Evolutionary conservation across 2,888 invertebrate species (phyloP), one percentile per base, ranked within the genome.

Genomic region (Caenorhabditis angaria): DNA sequence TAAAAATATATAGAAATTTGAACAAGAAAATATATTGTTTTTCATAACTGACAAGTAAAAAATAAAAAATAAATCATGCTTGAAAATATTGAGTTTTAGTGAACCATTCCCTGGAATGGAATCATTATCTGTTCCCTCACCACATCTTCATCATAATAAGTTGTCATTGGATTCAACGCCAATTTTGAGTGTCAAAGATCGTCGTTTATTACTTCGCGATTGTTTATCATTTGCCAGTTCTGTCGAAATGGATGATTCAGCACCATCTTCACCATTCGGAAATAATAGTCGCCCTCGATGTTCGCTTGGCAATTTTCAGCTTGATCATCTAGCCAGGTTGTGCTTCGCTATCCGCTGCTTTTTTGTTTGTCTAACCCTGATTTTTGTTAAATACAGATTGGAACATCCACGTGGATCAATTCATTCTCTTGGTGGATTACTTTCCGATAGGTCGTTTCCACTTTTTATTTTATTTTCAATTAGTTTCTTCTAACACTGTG

Each of bases 331-430:
- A 24, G 57, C 72, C 55, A 72, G 72, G 72, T 72, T 67, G 6
- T 41, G 41, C 41, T 41, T 51, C n/a, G 4, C 14, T 4, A 22
- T 6, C 48, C 14, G 20, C 24, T 50, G 1, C 12, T 47, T n/a
- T 32, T 32, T 10, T 32, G n/a, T n/a, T n/a, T n/a, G 6, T 27
- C 22, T 29, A 56, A 28, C 50, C n/a, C 1, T 3, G 24, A 10
- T 22, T 24, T 61, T 60, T 18, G 1, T 6, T 28, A 28, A 54
- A 41, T 61, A 47, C 78, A 78, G 78, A 63, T 60, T 78, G 20
- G 78, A 78, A 25, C 73, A 70, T 54, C 78, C 68, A n/a, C 73
- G 78, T 25, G 76, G 78, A 62, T 78, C 78, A 8, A 62, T 78
- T 57, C 78, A 78, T 61, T 78, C 78, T 22, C 59, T 78, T 5